Percentiles rank a stretch among this genome's conserved stretches.
Conservation (phyloP, 1,140 invertebrate genomes). For the Drosophila yakuba region DNA sequence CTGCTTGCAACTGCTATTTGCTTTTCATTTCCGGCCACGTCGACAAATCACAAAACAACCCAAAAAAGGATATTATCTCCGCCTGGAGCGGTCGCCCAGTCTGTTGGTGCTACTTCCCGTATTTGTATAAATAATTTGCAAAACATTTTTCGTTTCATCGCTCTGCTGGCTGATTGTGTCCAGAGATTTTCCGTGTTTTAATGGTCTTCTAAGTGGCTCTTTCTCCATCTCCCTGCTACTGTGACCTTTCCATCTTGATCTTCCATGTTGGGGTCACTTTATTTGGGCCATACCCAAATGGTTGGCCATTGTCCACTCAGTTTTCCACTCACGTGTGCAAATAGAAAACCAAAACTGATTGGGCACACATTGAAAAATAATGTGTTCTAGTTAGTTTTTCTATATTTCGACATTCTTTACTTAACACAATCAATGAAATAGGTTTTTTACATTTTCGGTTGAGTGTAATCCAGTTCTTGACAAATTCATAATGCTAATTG, state of each 20-base stretch:
- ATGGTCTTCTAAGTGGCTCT: conserved; percentile 67
- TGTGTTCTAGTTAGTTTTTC: neutral
- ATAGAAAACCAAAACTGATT: conserved; percentile 39
- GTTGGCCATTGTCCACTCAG: conserved; percentile 24
- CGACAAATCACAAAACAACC: conserved; percentile 74
- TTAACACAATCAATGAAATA: neutral
- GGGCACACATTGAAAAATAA: conserved; percentile 15
- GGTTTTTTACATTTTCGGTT: neutral
- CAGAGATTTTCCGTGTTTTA: conserved; percentile 40
- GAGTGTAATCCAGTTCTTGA: conserved; percentile 24
- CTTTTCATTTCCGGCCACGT: conserved; percentile 81
- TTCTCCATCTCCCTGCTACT: conserved; percentile 11
- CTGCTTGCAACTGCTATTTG: conserved; percentile 58
- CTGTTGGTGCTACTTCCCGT: conserved; percentile 23
- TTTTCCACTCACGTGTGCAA: conserved; percentile 53
- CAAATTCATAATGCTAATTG: conserved; percentile 46
- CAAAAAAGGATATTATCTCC: conserved; percentile 79
- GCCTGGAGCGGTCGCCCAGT: conserved; percentile 29
- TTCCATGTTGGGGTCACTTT: conserved; percentile 31
- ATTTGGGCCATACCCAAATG: conserved; percentile 12
- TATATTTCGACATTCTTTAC: neutral
- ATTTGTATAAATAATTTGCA: conserved; percentile 79
- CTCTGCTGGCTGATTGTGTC: conserved; percentile 51
- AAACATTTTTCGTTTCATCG: conserved; percentile 65
- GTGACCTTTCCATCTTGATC: conserved; percentile 57